A percentile compares a stretch with the other conserved stretches of the same genome.
These are phyloP conservation scores for Pheosia tremula DNA, from an alignment of 2,888 invertebrate genomes.

Conservation along the genomic window DNA sequence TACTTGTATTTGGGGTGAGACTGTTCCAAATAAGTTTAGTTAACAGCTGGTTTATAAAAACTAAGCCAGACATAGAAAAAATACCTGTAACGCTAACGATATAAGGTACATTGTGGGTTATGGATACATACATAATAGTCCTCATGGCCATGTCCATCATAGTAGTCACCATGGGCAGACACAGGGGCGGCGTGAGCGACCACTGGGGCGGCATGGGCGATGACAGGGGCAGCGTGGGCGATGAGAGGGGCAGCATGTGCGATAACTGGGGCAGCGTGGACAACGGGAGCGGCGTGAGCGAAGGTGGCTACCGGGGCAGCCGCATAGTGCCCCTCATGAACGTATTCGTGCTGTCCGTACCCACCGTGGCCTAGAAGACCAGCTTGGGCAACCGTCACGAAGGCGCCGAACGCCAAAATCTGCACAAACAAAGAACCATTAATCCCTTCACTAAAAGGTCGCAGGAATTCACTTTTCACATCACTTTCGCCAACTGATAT, in stretches of 20 bases:
- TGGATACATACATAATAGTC: constrained; percentile 62
- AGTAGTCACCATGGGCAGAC: constrained; percentile 44
- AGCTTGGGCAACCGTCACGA: constrained; percentile 76
- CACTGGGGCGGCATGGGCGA: constrained; percentile 44
- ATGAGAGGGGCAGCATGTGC: constrained; percentile 8
- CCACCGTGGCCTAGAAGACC: constrained; percentile 70
- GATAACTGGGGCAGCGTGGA: constrained; percentile 36
- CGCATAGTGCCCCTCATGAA: constrained; percentile 41
- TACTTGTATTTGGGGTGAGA: constrained; percentile 85
- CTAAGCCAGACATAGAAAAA: too few relatives aligned
- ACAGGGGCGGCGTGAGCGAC: constrained; percentile 39
- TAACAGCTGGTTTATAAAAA: neutral
- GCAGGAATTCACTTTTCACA: constrained; percentile 33
- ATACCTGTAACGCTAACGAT: too few relatives aligned
- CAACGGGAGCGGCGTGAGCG: constrained; percentile 41
- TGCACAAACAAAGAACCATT: constrained; percentile 41
- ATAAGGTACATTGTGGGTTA: neutral
- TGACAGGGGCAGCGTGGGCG: constrained; percentile 34
- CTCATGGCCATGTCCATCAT: constrained; percentile 52
- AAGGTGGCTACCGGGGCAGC: constrained; percentile 29
- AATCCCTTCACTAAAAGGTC: constrained; percentile 5
- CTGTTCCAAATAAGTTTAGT: constrained; percentile 49
- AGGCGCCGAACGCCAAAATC: constrained; percentile 67
- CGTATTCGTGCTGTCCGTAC: constrained; percentile 47
- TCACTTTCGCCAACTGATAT: constrained; percentile 38